phyloP scores from a whole-genome alignment of 2,113 vertebrate species.

The Monarcha castaneiventris region DNA sequence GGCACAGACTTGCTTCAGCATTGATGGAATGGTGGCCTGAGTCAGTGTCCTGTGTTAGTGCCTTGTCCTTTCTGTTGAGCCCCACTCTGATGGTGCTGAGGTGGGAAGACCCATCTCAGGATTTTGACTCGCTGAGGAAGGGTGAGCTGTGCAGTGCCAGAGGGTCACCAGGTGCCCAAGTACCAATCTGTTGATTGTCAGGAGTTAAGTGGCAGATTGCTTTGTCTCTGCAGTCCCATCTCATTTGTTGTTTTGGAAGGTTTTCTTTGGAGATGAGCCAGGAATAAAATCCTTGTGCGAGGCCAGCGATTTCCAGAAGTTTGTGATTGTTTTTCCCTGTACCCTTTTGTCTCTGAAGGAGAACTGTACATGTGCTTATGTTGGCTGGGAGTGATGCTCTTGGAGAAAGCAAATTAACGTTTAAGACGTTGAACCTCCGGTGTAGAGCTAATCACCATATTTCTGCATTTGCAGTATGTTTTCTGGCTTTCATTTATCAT shows the following conservation, averaged over 20 bases:
- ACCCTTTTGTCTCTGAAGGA: slow-evolving; percentile 12
- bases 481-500: slow-evolving; percentile 47
- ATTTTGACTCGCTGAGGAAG: not conserved
- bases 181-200: not conserved
- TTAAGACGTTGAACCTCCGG: slow-evolving; percentile 6
- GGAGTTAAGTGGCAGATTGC: not conserved
- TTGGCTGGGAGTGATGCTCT: not conserved
- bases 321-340: not conserved
- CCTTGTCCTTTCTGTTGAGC: not conserved
- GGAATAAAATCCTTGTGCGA: slow-evolving; percentile 2
- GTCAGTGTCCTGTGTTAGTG: not conserved
- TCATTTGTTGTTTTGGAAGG: not conserved
- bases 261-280: slow-evolving; percentile 13
- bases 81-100: not conserved
- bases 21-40: not conserved
- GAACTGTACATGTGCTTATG: not conserved
- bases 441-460: slow-evolving; percentile 24
- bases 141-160: not conserved
- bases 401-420: slow-evolving; percentile 29
- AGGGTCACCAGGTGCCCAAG: not conserved
- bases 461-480: slow-evolving; percentile 40
- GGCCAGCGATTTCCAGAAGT: not conserved
- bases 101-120: not conserved
- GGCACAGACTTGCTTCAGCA: not conserved
- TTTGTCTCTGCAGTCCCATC: not conserved